Conservation (phyloP, 2,797 vertebrate genomes). For the Antennarius maculatus region DNA sequence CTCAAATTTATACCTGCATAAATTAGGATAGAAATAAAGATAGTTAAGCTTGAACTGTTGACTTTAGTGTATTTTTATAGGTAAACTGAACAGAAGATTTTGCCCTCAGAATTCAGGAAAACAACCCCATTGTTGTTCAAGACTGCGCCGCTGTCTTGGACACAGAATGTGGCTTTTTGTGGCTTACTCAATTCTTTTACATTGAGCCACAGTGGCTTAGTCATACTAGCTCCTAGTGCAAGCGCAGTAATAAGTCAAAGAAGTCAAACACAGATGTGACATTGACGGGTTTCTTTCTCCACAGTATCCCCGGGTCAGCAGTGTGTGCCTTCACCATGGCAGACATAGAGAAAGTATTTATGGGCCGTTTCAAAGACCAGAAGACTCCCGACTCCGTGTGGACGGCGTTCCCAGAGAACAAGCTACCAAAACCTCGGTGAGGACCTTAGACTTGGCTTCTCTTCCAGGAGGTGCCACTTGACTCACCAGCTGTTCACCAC, state of each 20-base stretch:
- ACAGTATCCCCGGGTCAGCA: slow-evolving; percentile 96
- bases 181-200: too few species aligned
- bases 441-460: slow-evolving; percentile 13
- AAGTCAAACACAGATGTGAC: neutral
- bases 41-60: too few species aligned
- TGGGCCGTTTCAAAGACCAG: slow-evolving; percentile 97
- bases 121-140: too few species aligned
- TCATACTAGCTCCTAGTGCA: too few species aligned
- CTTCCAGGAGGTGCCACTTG: slow-evolving; percentile 17
- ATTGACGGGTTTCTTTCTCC: neutral
- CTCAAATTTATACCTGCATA: too few species aligned
- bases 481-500: slow-evolving; percentile 39
- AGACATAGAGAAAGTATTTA: slow-evolving; percentile 95
- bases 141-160: too few species aligned
- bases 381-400: slow-evolving; percentile 97
- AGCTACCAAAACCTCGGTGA: slow-evolving; percentile 95
- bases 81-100: too few species aligned
- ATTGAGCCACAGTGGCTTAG: too few species aligned
- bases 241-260: neutral
- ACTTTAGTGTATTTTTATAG: too few species aligned
- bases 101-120: too few species aligned
- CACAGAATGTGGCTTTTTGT: too few species aligned
- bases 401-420: slow-evolving; percentile 96
- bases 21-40: too few species aligned
- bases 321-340: slow-evolving; percentile 98